A percentile compares a stretch with the other conserved stretches of the same genome.
phyloP scores from a whole-genome alignment of 2,797 vertebrate species.

The Semaprochilodus insignis region DNA sequence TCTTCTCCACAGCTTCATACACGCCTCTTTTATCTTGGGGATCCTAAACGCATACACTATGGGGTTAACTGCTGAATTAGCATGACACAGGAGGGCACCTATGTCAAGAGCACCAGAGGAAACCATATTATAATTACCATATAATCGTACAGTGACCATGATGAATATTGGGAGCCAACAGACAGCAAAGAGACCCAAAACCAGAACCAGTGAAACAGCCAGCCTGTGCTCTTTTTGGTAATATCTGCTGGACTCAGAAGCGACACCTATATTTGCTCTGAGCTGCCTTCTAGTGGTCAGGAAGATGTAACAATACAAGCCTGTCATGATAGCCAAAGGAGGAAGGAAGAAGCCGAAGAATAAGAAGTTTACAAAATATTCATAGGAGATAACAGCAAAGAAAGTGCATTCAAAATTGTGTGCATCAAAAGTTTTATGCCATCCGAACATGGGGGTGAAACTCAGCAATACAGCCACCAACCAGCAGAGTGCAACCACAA shows the following conservation, averaged over 20 bases:
- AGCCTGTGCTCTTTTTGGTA: constrained; percentile 82
- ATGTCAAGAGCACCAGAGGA: neutral
- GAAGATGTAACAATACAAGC: constrained; percentile 83
- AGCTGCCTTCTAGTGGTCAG: constrained; percentile 72
- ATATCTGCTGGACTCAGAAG: constrained; percentile 64
- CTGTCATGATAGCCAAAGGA: constrained; percentile 81
- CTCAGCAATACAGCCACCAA: constrained; percentile 78
- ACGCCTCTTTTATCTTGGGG: no score
- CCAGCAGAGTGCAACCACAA: constrained; percentile 83
- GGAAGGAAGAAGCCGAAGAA: constrained; percentile 79
- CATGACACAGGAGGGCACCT: constrained; percentile 84
- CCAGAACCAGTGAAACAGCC: constrained; percentile 77
- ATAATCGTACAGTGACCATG: no score
- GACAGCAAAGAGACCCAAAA: no score
- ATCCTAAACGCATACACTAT: no score
- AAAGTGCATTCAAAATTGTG: constrained; percentile 70
- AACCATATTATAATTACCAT: constrained; percentile 60
- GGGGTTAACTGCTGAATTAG: constrained; percentile 86
- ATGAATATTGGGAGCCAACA: no score
- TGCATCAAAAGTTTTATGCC: constrained; percentile 65
- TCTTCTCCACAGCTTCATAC: no score
- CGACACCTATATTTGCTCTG: neutral
- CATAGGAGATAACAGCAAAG: constrained; percentile 73
- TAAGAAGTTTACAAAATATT: constrained; percentile 85
- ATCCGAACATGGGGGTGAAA: constrained; percentile 85